Conservation (phyloP, 1,140 invertebrate species). For the Tetraneura akinire region DNA sequence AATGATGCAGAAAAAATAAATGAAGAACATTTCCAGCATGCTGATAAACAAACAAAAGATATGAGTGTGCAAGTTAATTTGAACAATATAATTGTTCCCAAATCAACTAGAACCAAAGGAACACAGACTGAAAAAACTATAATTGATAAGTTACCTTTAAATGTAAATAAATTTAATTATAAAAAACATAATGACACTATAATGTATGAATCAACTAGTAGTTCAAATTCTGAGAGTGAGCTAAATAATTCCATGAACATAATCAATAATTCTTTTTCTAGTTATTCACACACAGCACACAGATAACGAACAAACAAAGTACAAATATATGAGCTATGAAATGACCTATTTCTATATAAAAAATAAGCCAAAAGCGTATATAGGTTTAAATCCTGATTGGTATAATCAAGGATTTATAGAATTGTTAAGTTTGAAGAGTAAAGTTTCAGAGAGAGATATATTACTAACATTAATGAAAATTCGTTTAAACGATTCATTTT, state of each 20-base stretch:
- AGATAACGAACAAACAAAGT: not conserved
- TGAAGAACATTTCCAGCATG: not conserved
- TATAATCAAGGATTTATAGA: not conserved
- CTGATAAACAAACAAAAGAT: constrained; percentile 6
- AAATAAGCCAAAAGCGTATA: not conserved
- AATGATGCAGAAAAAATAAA: not conserved
- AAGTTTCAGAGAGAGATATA: not conserved
- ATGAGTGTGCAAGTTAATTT: not conserved
- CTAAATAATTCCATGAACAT: not conserved
- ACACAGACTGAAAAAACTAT: not conserved
- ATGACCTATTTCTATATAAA: not conserved
- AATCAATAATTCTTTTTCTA: not conserved
- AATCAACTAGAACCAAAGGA: not conserved
- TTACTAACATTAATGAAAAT: not conserved
- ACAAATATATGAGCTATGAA: not conserved
- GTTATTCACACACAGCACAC: too few species aligned
- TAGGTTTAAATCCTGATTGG: constrained; percentile 1
- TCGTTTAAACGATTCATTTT: constrained; percentile 1
- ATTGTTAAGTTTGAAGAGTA: not conserved
- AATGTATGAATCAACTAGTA: not conserved
- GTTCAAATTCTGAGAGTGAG: constrained; percentile 8
- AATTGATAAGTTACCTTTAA: not conserved
- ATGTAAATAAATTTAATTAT: constrained; percentile 5
- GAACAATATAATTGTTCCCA: not conserved
- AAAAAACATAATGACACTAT: not conserved